Base-by-base conservation (phyloP, 2,113 vertebrate species). In the Proteles cristata region DNA sequence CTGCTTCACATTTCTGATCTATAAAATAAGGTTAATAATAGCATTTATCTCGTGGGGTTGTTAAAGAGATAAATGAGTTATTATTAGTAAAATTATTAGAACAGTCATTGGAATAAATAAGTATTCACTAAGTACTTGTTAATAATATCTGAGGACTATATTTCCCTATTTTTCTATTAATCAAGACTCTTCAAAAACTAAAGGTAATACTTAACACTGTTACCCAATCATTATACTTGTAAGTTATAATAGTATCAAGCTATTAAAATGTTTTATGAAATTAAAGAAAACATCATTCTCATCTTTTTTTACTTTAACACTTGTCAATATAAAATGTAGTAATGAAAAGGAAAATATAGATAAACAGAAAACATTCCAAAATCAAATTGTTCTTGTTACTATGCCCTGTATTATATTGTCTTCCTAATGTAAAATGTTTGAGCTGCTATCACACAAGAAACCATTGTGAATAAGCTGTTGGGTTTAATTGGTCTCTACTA, bases 401-500 rank as follows among this genome's bases (percentile, higher is more conserved):
- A 94, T 79, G 43, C 69, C 93, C 87, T 98, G 94, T 96, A 97
- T 98, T 96, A 93, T 93, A 97, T 96, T 98, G 92, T 97, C 96
- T 97, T 95, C 92, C 96, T 97, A 98, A 98, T 95, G 92, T 86
- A 90, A 93, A 68, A 83, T 98, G 90, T 98, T 97, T 97, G 87
- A 97, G 83, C 93, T 98, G 96, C 85, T 97, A 96, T 94, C 65
- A 82, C 93, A 94, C 76, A 97, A 91, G 77, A 92, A 94, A 93
- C 96, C 88, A 84, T 53, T 93, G 87, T 97, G 97, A 98, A 98
- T 98, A 98, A 98, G 85, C 95, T 98, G 97, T 98, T 98, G 98
- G 25, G 53, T 98, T 98, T 98, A 98, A 98, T 98, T 98, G 97
- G 96, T 92, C 94, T 97, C 45, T 93, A 71, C 88, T 95, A 88